A percentile compares a stretch with the other conserved stretches of the same genome.
Evolutionary conservation across 2,888 invertebrate species (phyloP).

Genomic region (Eupithecia inturbata): DNA sequence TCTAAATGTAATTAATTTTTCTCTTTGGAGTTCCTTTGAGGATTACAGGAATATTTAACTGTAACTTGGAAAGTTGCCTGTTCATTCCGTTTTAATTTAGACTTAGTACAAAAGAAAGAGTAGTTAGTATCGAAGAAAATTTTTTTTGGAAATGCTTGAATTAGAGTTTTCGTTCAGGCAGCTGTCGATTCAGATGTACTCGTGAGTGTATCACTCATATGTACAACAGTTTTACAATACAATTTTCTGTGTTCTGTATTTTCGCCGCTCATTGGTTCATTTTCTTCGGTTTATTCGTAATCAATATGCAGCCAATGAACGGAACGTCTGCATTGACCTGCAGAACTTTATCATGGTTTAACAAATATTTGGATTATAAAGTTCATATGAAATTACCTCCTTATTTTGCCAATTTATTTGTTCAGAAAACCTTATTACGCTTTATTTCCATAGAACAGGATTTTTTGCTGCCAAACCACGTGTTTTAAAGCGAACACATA

Average conservation of each 20-base stretch:
- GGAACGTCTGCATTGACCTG: too few species aligned
- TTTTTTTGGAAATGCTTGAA: not conserved
- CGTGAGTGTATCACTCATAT: too few species aligned
- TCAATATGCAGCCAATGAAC: too few species aligned
- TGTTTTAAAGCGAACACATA: constrained; percentile 33
- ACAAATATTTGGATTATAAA: not conserved
- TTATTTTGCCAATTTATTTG: not conserved
- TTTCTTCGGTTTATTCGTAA: too few species aligned
- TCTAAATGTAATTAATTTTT: constrained; percentile 43
- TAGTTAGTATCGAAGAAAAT: constrained; percentile 7
- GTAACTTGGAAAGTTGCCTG: constrained; percentile 23
- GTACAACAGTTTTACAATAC: too few species aligned
- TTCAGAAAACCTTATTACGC: not conserved
- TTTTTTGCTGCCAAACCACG: constrained; percentile 25
- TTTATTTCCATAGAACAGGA: not conserved
- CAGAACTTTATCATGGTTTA: too few species aligned
- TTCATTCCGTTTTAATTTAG: constrained; percentile 22
- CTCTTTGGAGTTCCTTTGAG: constrained; percentile 37
- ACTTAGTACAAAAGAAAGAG: constrained; percentile 12
- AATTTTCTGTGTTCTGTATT: too few species aligned
- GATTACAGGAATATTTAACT: constrained; percentile 36
- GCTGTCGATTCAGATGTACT: not conserved
- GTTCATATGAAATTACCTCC: not conserved
- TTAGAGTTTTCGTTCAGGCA: not conserved
- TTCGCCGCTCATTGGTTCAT: too few species aligned